phyloP scores from a whole-genome alignment of 2,888 invertebrate genomes.

The Philonicus albiceps region DNA sequence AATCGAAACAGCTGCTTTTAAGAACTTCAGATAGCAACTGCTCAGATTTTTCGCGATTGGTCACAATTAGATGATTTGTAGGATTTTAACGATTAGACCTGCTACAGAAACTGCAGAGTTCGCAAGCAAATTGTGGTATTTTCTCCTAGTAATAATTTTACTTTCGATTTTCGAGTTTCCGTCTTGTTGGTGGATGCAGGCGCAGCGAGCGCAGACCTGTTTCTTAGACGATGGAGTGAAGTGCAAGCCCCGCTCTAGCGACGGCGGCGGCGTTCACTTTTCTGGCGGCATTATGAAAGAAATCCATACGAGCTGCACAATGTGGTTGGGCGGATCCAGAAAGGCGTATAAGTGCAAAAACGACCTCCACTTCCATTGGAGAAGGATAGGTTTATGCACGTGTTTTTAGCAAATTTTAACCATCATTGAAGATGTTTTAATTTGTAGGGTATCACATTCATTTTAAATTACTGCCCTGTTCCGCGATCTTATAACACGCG shows the following conservation, averaged over 20 bases:
- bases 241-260: not conserved
- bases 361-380: not conserved
- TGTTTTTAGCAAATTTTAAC: not conserved
- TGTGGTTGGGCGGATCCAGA: not conserved
- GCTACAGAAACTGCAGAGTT: not conserved
- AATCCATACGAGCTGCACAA: not conserved
- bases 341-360: not conserved
- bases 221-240: not conserved
- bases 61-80: not conserved
- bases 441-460: not conserved
- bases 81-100: not conserved
- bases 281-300: slow-evolving; percentile 11
- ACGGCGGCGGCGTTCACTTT: not conserved
- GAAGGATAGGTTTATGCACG: not conserved
- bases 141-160: not conserved
- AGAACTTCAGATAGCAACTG: not conserved
- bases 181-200: not conserved
- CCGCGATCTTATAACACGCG: not conserved
- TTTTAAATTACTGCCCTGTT: not conserved
- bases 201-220: not conserved
- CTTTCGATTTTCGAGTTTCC: slow-evolving; percentile 25
- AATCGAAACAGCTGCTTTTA: not conserved
- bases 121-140: not conserved
- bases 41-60: not conserved
- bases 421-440: not conserved